Base-by-base conservation (phyloP, 1,140 invertebrate genomes). In the Musca vetustissima region DNA sequence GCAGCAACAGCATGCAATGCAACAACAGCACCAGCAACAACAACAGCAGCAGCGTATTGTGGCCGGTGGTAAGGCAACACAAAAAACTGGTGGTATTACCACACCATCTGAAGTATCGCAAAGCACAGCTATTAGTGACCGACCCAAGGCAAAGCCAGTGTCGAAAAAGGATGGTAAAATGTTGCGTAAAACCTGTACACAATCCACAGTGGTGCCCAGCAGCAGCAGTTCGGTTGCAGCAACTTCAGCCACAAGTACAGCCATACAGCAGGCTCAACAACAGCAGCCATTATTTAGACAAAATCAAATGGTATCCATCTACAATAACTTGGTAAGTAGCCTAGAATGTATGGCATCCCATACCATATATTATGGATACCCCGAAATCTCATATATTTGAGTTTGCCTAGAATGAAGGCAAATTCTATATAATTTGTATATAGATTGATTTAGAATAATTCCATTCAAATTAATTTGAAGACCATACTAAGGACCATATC, bases 121-220 rank as follows among this genome's bases (percentile, higher is more conserved):
- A 83, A 89, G 87, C 76, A 92, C 91, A 57, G 90, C 91, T 67
- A 91, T 92, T 49, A 91, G 89, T 80, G 91, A 93, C 84, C 85
- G 91, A 72, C 91, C 91, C 36, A 93, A 93, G 85, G 90, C 88
- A 0, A 92, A 92, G 81, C 89, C 90, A 9, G 89, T 89, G 47
- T 90, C 90, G 32, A 92, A 92, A 79, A 92, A 91, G 77, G 90
- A 91, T 75, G 87, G 88, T 17, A 91, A 74, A 59, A 55, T 69
- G 22, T 66, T 82, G 19, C 82, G 85, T 28, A 86, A 86, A 75
- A 77, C 77, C 17, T 74, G 77, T 36, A 61, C 57, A 7, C 57
- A 61, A 6, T 75, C 77, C 17, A 61, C 57, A 19, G 36, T 43
- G 4, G 36, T 13, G 36, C 36, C 36, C 11, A 43, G n/a, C n/a